A percentile compares a stretch with the other conserved stretches of the same genome.
phyloP scores from a whole-genome alignment of 2,113 vertebrate genomes.

The Mystacornis crossleyi region DNA sequence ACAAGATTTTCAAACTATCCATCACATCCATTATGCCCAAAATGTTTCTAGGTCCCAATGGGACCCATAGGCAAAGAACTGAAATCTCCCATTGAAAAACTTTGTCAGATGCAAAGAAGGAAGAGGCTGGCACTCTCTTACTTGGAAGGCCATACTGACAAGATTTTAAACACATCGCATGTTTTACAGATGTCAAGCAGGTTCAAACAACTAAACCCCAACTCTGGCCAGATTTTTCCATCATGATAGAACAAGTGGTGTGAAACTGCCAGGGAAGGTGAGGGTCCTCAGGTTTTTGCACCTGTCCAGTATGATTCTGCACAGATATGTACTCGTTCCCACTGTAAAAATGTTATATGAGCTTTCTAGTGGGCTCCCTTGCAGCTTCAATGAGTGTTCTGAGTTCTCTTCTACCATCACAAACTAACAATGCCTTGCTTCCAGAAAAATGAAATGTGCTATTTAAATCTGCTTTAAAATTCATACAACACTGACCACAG shows the following conservation, averaged over 20 bases:
- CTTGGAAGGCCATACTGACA: background rate
- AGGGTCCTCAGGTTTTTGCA: background rate
- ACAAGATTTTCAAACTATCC: background rate
- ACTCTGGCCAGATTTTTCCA: background rate
- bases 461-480: background rate
- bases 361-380: background rate
- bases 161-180: fast-evolving
- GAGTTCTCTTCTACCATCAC: background rate
- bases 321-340: background rate
- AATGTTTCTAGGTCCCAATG: background rate
- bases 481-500: background rate
- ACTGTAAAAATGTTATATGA: background rate
- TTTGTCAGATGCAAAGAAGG: background rate
- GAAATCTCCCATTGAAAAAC: background rate
- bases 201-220: background rate
- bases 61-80: background rate
- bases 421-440: background rate
- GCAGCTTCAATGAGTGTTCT: background rate
- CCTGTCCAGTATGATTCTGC: background rate
- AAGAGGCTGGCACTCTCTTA: background rate
- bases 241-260: background rate
- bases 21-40: background rate
- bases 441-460: background rate
- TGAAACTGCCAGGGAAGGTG: background rate
- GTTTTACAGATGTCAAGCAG: background rate